Evolutionary conservation across 2,797 vertebrate genomes (phyloP).

Genomic region (Artibeus jamaicensis): DNA sequence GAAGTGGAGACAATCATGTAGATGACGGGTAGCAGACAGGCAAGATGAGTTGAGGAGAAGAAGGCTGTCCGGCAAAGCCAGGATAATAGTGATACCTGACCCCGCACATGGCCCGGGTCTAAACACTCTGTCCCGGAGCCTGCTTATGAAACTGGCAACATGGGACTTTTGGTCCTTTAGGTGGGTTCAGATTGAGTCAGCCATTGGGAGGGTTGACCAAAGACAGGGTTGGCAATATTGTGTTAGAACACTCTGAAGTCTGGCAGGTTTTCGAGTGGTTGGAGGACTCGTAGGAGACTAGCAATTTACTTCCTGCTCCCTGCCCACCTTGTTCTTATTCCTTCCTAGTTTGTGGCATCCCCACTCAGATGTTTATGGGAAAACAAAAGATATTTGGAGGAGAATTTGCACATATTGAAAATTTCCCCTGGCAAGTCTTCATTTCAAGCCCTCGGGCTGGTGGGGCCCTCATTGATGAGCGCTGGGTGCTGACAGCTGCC

Average conservation of each 20-base stretch:
- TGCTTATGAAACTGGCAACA: background rate
- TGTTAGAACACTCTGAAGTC: background rate
- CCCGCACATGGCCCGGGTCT: background rate
- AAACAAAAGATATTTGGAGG: constrained; percentile 89
- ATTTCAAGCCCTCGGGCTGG: constrained; percentile 76
- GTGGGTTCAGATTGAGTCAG: background rate
- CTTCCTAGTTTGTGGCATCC: constrained; percentile 89
- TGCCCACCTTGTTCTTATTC: background rate
- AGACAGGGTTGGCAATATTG: background rate
- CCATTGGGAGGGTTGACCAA: background rate
- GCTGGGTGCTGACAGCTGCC: constrained; percentile 94
- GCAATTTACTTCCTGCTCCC: background rate
- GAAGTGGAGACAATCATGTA: background rate
- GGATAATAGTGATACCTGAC: background rate
- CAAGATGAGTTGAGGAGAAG: background rate
- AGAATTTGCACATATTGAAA: constrained; percentile 62
- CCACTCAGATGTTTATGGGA: background rate
- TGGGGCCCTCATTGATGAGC: constrained; percentile 90
- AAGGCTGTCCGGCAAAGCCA: background rate
- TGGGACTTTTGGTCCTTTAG: background rate
- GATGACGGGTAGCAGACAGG: background rate
- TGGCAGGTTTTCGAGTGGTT: background rate
- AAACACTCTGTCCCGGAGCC: background rate
- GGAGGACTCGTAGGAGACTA: background rate
- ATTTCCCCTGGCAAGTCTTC: constrained; percentile 92